A percentile compares a stretch with the other conserved stretches of the same genome.
These are phyloP conservation scores for Poecilia wingei DNA, from an alignment of 2,797 vertebrate species.

Conservation along the genomic window DNA sequence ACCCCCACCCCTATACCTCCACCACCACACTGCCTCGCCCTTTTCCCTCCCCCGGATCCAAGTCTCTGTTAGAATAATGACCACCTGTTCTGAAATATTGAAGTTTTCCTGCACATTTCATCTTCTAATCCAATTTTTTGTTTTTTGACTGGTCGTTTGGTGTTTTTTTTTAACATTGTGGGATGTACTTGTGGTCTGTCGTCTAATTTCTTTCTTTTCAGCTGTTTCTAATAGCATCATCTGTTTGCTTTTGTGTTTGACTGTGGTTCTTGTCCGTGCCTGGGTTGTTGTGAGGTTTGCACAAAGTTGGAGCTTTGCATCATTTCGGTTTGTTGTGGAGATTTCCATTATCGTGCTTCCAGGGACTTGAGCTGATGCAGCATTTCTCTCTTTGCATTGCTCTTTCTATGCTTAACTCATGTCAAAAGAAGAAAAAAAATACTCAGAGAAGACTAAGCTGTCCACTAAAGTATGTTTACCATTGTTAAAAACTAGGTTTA, in stretches of 20 bases:
- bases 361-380: constrained; percentile 76
- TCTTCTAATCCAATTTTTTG: constrained; percentile 56
- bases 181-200: constrained; percentile 37
- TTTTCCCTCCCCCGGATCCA: constrained; percentile 16
- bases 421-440: not conserved
- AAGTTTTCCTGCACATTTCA: constrained; percentile 43
- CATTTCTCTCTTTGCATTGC: too few species aligned
- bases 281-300: constrained; percentile 58
- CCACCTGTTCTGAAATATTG: constrained; percentile 57
- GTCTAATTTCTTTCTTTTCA: constrained; percentile 31
- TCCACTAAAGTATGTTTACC: not conserved
- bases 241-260: constrained; percentile 45
- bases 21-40: not conserved
- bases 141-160: constrained; percentile 11
- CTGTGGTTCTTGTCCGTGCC: constrained; percentile 42
- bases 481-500: not conserved
- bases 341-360: constrained; percentile 83
- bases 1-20: not conserved
- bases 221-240: constrained; percentile 18
- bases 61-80: constrained; percentile 38
- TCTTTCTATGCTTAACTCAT: not conserved
- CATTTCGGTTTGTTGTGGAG: constrained; percentile 59
- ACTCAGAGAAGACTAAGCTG: not conserved
- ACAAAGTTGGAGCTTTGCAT: constrained; percentile 61
- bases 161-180: constrained; percentile 39